phyloP scores from a whole-genome alignment of 2,797 vertebrate species.

The Morelia viridis region DNA sequence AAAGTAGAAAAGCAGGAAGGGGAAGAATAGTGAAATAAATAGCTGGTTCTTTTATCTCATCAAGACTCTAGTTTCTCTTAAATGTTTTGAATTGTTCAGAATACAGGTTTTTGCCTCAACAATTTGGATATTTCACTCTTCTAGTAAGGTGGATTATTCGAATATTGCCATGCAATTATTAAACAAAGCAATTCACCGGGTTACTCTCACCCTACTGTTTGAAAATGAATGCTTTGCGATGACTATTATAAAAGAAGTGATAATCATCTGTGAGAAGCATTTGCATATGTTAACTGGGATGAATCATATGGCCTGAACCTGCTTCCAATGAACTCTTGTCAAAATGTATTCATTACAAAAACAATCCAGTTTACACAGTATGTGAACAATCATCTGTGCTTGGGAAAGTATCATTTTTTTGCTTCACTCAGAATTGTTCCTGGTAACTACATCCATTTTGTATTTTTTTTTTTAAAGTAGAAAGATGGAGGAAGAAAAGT shows the following conservation, averaged over 20 bases:
- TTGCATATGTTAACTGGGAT: conserved; percentile 3
- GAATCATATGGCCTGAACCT: background rate
- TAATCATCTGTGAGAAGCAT: background rate
- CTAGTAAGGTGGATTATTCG: background rate
- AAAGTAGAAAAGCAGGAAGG: background rate
- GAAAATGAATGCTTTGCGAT: background rate
- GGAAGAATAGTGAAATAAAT: background rate
- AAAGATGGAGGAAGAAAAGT: background rate
- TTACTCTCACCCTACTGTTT: background rate
- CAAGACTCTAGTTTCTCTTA: background rate
- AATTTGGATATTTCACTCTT: background rate
- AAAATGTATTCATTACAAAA: background rate
- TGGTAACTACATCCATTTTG: background rate
- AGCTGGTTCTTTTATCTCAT: background rate
- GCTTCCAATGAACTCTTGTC: background rate
- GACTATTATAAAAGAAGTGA: background rate
- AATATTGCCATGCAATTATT: conserved; percentile 8
- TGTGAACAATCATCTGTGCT: background rate
- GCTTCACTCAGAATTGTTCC: background rate
- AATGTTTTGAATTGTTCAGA: background rate
- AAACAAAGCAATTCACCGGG: background rate
- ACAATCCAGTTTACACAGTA: background rate
- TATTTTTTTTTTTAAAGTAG: background rate
- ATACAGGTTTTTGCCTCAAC: background rate
- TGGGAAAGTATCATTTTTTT: background rate